phyloP scores from a whole-genome alignment of 2,113 vertebrate genomes.

The Barnardius zonarius region DNA sequence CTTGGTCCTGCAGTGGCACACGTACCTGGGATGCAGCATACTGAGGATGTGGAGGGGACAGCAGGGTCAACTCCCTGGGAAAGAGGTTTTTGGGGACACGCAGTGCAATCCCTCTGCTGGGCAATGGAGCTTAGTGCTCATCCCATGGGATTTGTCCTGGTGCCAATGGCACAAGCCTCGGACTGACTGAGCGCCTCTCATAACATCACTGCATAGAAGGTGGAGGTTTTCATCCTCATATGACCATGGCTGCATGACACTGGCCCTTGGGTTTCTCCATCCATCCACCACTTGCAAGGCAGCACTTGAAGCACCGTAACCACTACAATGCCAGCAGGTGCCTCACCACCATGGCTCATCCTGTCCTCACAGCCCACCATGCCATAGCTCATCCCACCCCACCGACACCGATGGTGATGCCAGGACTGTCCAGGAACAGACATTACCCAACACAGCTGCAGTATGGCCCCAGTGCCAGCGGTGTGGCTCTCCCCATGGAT shows the following conservation, averaged over 20 bases:
- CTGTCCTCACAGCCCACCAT: accelerated
- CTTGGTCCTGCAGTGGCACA: neutral
- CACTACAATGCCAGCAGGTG: accelerated
- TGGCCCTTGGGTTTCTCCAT: neutral
- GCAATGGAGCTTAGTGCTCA: neutral
- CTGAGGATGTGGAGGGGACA: neutral
- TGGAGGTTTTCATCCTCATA: neutral
- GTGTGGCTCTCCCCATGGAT: neutral
- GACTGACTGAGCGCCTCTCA: neutral
- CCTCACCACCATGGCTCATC: neutral
- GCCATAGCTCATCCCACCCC: neutral
- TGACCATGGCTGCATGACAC: neutral
- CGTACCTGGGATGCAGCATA: accelerated
- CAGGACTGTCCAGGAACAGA: neutral
- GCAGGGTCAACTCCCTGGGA: neutral
- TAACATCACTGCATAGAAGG: neutral
- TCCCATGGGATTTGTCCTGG: accelerated
- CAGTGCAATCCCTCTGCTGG: neutral
- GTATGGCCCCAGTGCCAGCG: neutral
- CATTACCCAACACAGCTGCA: neutral
- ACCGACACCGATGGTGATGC: neutral
- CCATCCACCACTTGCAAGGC: accelerated
- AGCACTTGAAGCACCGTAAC: neutral
- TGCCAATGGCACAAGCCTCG: neutral
- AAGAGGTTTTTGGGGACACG: neutral